A percentile compares a stretch with the other conserved stretches of the same genome.
These are phyloP conservation scores for Nephrotoma guestfalica DNA, from an alignment of 2,888 invertebrate genomes.

Conservation along the genomic window DNA sequence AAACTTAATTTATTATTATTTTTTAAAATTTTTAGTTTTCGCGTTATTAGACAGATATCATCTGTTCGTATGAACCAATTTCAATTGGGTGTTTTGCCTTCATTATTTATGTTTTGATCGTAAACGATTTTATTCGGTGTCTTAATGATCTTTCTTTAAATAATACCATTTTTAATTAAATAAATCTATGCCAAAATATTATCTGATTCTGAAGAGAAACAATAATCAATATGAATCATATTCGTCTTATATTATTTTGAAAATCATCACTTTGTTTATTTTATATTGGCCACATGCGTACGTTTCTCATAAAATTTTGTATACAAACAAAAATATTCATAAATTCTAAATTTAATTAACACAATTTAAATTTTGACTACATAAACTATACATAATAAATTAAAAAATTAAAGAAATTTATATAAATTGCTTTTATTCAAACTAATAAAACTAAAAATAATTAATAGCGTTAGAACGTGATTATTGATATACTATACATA, in stretches of 20 bases:
- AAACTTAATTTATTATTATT: background rate
- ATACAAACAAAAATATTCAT: background rate
- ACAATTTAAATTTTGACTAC: background rate
- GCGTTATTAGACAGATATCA: background rate
- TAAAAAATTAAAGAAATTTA: background rate
- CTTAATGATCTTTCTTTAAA: background rate
- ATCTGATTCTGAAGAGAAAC: background rate
- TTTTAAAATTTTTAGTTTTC: background rate
- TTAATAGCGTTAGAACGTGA: background rate
- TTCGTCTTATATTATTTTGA: background rate
- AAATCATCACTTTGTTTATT: background rate
- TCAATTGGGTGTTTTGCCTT: background rate
- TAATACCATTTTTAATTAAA: background rate
- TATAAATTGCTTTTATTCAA: background rate
- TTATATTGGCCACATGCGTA: background rate
- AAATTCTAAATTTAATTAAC: background rate
- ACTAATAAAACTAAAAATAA: background rate
- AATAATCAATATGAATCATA: background rate
- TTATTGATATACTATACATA: background rate
- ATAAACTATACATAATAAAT: background rate
- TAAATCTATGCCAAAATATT: too few species aligned
- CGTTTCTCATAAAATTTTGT: background rate
- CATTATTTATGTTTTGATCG: background rate
- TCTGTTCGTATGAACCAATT: background rate
- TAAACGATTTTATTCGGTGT: background rate